Evolutionary conservation across 2,888 invertebrate species (phyloP).

Genomic region (Parnassius glacialis): DNA sequence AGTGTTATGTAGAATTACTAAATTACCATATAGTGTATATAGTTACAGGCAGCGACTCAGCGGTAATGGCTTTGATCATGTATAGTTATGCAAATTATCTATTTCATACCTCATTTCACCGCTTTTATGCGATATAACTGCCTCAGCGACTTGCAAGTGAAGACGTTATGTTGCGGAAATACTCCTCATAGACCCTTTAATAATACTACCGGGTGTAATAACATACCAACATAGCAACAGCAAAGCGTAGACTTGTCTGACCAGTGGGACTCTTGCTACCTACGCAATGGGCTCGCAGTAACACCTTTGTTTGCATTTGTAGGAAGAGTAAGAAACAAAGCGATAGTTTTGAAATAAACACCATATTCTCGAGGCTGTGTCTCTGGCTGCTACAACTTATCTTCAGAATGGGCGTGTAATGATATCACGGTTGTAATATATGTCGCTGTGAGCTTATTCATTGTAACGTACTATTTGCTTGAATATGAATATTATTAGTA

Average conservation of each 20-base stretch:
- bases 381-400: constrained; percentile 21
- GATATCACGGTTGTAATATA: constrained; percentile 27
- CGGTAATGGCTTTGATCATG: constrained; percentile 12
- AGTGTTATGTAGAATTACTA: constrained; percentile 52
- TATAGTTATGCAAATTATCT: constrained; percentile 19
- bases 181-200: constrained; percentile 9
- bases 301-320: constrained; percentile 30
- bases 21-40: constrained; percentile 31
- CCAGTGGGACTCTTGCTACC: constrained; percentile 36
- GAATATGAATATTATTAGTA: neutral
- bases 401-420: constrained; percentile 16
- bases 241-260: constrained; percentile 35
- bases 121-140: constrained; percentile 5
- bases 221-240: constrained; percentile 32
- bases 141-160: constrained; percentile 8
- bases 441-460: constrained; percentile 6
- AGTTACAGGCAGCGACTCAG: constrained; percentile 2
- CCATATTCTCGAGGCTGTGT: constrained; percentile 18
- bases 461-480: constrained; percentile 3
- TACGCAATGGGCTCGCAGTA: constrained; percentile 35
- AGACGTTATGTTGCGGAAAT: constrained; percentile 21
- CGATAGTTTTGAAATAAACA: constrained; percentile 27
- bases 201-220: constrained; percentile 11
- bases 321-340: constrained; percentile 27
- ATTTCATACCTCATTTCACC: constrained; percentile 4